A percentile compares a stretch with the other conserved stretches of the same genome.
phyloP scores from a whole-genome alignment of 2,113 vertebrate species.

The Hystrix cristata region DNA sequence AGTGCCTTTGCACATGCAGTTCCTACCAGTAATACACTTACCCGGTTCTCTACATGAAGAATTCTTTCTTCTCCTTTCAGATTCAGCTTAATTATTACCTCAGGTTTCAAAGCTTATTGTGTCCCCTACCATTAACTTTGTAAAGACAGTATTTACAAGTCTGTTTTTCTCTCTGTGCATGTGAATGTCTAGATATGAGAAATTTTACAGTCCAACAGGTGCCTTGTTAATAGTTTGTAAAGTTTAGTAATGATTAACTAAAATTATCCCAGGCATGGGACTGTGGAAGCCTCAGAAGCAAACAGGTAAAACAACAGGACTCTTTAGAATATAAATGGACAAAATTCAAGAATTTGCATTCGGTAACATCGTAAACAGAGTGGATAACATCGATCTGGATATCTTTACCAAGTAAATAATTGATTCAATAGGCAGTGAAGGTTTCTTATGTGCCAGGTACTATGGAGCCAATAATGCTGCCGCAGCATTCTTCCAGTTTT shows the following conservation, averaged over 20 bases:
- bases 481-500: not conserved
- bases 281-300: not conserved
- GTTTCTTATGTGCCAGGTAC: not conserved
- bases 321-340: constrained; percentile 13
- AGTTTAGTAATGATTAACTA: constrained; percentile 26
- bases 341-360: constrained; percentile 49
- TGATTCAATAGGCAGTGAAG: not conserved
- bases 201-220: not conserved
- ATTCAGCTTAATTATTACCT: not conserved
- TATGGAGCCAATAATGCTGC: not conserved
- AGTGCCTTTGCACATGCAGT: not conserved
- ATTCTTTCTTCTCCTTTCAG: constrained; percentile 32
- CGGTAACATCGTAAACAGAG: not conserved
- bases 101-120: not conserved
- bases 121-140: not conserved
- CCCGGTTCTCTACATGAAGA: not conserved
- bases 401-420: constrained; percentile 35
- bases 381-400: not conserved
- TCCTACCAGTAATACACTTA: not conserved
- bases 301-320: not conserved
- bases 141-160: not conserved
- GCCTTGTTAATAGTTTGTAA: not conserved
- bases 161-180: not conserved
- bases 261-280: not conserved
- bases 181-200: not conserved